Conservation (phyloP, 1,140 invertebrate species). For the Parasteatoda tepidariorum region DNA sequence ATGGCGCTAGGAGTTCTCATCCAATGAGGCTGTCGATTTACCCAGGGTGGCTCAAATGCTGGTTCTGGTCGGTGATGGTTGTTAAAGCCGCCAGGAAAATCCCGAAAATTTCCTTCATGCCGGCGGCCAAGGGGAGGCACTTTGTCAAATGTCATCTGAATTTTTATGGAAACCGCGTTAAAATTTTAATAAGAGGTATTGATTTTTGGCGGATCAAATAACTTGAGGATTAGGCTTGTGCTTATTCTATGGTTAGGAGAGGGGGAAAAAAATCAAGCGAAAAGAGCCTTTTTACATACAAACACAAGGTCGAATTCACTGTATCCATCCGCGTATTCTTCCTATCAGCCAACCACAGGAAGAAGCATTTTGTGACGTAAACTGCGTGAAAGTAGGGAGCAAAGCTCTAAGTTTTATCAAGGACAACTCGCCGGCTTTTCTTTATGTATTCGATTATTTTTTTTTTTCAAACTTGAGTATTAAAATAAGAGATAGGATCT, state of each 20-base stretch:
- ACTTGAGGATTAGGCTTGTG: neutral
- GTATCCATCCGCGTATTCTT: neutral
- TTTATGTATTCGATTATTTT: too few relatives aligned
- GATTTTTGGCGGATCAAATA: neutral
- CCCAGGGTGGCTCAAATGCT: slow-evolving; percentile 43
- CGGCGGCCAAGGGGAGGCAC: slow-evolving; percentile 25
- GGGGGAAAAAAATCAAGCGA: neutral
- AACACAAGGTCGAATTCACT: neutral
- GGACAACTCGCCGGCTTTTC: neutral
- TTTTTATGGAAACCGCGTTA: neutral
- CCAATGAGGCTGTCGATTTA: slow-evolving; percentile 14
- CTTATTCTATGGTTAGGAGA: neutral
- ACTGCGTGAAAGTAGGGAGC: neutral
- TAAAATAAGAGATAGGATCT: too few relatives aligned
- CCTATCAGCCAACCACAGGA: neutral
- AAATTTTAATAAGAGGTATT: neutral
- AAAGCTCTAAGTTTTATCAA: neutral
- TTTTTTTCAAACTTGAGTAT: too few relatives aligned
- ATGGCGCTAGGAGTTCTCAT: slow-evolving; percentile 36
- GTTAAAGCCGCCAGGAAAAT: slow-evolving; percentile 27
- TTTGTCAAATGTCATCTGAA: slow-evolving; percentile 55
- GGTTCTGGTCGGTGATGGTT: slow-evolving; percentile 39
- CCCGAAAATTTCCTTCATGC: slow-evolving; percentile 46
- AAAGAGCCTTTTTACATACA: neutral
- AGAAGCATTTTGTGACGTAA: neutral